Percentiles rank a stretch among this genome's conserved stretches.
Conservation (phyloP, 2,113 vertebrate genomes). For the Alethe diademata region DNA sequence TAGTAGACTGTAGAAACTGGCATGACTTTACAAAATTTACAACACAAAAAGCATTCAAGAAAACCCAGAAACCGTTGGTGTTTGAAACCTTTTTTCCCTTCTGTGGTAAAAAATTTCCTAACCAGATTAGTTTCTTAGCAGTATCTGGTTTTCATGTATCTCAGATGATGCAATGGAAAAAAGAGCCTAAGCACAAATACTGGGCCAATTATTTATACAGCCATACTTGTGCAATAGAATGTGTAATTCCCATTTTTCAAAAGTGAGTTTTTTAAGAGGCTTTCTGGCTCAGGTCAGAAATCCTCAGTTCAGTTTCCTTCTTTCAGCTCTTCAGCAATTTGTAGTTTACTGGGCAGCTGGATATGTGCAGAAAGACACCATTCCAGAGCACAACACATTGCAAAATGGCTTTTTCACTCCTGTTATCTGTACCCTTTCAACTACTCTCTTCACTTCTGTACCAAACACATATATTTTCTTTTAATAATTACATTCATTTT, state of each 20-base stretch:
- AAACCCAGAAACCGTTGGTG: not conserved
- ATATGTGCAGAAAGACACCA: fast-evolving
- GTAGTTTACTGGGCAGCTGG: not conserved
- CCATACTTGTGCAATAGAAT: not conserved
- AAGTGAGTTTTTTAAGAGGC: not conserved
- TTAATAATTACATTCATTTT: not conserved
- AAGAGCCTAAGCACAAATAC: not conserved
- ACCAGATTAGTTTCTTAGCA: not conserved
- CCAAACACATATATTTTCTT: not conserved
- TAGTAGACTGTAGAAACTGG: not conserved
- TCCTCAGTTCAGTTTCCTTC: not conserved
- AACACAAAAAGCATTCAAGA: not conserved
- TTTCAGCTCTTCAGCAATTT: not conserved
- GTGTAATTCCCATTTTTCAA: not conserved
- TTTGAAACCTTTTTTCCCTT: not conserved
- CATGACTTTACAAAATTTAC: not conserved
- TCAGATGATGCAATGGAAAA: not conserved
- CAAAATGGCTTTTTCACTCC: not conserved
- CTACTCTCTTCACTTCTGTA: not conserved
- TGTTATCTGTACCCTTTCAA: not conserved
- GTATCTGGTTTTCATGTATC: not conserved
- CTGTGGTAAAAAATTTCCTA: not conserved
- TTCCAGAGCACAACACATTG: fast-evolving
- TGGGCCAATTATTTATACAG: not conserved
- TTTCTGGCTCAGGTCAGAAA: not conserved